These are phyloP conservation scores for Pantherophis guttatus DNA, from an alignment of 2,113 vertebrate genomes.

Conservation along the genomic window DNA sequence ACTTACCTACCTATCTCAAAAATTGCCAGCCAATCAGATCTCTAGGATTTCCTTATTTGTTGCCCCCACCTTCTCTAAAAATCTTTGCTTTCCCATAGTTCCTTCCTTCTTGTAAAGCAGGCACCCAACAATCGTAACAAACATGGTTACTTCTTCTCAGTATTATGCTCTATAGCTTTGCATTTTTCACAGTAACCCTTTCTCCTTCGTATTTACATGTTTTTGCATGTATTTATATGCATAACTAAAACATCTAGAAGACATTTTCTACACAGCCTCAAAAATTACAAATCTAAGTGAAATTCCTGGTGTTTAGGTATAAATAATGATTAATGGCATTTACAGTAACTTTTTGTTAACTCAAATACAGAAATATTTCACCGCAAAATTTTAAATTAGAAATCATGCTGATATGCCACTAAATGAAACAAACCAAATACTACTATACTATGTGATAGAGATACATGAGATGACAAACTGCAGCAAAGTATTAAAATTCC, in stretches of 20 bases:
- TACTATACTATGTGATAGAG: not conserved
- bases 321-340: not conserved
- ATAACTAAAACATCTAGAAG: not conserved
- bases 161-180: not conserved
- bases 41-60: not conserved
- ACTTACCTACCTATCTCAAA: not conserved
- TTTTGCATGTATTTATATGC: not conserved
- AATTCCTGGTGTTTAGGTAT: not conserved
- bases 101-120: not conserved
- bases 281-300: not conserved
- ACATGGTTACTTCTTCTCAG: not conserved
- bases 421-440: not conserved
- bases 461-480: too few relatives aligned
- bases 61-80: not conserved
- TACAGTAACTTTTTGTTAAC: not conserved
- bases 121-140: not conserved
- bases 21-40: not conserved
- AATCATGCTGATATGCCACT: not conserved
- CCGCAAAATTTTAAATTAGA: not conserved
- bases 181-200: not conserved
- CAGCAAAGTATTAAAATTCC: not conserved
- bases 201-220: not conserved
- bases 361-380: not conserved
- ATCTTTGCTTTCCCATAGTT: not conserved
- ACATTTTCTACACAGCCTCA: constrained; percentile 13